These are phyloP conservation scores for Theocolax elegans DNA, from an alignment of 1,140 invertebrate genomes.

Conservation along the genomic window DNA sequence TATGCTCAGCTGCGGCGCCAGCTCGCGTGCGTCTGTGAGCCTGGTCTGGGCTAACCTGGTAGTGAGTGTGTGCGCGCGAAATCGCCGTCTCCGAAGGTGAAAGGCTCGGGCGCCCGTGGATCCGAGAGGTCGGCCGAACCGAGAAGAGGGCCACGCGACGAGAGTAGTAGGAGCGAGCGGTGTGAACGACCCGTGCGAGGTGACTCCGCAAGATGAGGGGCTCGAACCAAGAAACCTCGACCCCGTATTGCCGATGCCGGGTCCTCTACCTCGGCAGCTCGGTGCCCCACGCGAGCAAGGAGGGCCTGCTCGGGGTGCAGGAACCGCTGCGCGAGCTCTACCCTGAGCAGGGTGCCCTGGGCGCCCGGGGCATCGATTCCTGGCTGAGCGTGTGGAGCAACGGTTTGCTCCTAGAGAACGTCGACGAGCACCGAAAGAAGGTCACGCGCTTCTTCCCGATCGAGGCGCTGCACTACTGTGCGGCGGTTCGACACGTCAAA, in stretches of 20 bases:
- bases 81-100: too few species aligned
- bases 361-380: conserved; percentile 93
- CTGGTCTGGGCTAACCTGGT: background rate
- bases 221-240: conserved; percentile 69
- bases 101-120: too few species aligned
- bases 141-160: too few species aligned
- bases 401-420: conserved; percentile 94
- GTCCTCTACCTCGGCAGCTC: conserved; percentile 98
- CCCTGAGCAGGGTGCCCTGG: conserved; percentile 87
- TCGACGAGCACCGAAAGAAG: conserved; percentile 94
- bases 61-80: too few species aligned
- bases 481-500: conserved; percentile 89
- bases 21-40: too few species aligned
- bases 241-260: conserved; percentile 93
- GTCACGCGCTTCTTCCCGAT: conserved; percentile 98
- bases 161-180: too few species aligned
- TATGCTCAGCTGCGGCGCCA: background rate
- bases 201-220: conserved; percentile 64
- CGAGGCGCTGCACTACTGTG: conserved; percentile 96
- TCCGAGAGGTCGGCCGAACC: too few species aligned
- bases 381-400: conserved; percentile 98
- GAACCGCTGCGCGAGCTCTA: conserved; percentile 97
- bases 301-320: conserved; percentile 97
- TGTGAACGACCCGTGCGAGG: too few species aligned
- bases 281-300: conserved; percentile 97